phyloP scores from a whole-genome alignment of 1,140 invertebrate genomes.

The Meloidogyne chitwoodi region DNA sequence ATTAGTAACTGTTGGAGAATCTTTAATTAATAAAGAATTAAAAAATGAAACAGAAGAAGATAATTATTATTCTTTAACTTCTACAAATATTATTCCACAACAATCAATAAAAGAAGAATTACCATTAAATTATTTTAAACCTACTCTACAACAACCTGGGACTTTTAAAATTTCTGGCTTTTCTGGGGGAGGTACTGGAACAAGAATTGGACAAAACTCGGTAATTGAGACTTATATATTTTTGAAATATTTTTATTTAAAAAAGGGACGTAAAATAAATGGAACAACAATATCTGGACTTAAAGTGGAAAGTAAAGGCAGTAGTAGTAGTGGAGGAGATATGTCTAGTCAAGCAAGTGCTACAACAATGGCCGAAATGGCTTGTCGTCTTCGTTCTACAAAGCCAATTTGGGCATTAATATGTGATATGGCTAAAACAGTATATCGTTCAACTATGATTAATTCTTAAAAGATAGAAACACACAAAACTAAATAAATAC shows the following conservation, averaged over 20 bases:
- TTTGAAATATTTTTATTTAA: not conserved
- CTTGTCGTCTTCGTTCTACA: conserved; percentile 17
- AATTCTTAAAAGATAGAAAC: not conserved
- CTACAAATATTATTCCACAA: not conserved
- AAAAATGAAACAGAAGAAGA: not conserved
- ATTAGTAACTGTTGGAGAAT: not conserved
- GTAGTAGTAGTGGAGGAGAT: not conserved
- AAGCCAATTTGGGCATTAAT: conserved; percentile 33
- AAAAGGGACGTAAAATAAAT: not conserved
- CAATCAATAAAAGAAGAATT: not conserved
- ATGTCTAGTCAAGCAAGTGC: conserved; percentile 9
- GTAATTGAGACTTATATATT: not conserved
- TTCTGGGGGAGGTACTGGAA: not conserved
- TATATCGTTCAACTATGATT: conserved; percentile 22
- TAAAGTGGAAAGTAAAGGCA: not conserved
- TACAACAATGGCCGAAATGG: conserved; percentile 26
- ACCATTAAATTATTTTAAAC: not conserved
- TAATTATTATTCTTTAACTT: not conserved
- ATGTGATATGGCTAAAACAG: conserved; percentile 32
- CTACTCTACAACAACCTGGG: not conserved
- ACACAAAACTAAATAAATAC: not conserved
- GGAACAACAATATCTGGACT: not conserved
- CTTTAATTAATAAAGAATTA: not conserved
- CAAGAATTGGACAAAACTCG: not conserved
- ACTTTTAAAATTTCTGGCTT: not conserved